These are phyloP conservation scores for Lordiphosa collinella DNA, from an alignment of 1,140 invertebrate genomes.

Conservation along the genomic window DNA sequence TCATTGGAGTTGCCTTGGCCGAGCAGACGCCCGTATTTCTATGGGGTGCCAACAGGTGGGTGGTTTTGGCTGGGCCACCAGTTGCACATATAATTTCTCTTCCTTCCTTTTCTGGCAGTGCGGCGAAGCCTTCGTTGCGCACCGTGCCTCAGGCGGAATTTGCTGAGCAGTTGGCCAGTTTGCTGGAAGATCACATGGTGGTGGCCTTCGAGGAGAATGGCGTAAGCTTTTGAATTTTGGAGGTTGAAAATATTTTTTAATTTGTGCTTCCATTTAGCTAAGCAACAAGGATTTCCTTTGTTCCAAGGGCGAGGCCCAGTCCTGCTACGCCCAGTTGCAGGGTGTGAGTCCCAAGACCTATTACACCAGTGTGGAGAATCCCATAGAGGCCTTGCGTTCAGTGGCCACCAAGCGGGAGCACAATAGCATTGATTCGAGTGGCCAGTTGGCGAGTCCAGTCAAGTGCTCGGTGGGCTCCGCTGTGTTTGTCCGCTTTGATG, in stretches of 20 bases:
- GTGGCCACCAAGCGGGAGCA: slow-evolving; percentile 43
- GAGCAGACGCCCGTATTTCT: slow-evolving; percentile 73
- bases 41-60: slow-evolving; percentile 76
- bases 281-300: slow-evolving; percentile 67
- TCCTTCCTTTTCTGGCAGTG: slow-evolving; percentile 17
- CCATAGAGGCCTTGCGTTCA: slow-evolving; percentile 57
- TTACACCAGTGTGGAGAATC: slow-evolving; percentile 70
- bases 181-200: slow-evolving; percentile 67
- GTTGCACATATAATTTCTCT: slow-evolving; percentile 3
- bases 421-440: slow-evolving; percentile 53
- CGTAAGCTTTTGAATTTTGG: slow-evolving; percentile 37
- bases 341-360: slow-evolving; percentile 64
- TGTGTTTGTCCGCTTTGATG: slow-evolving; percentile 79
- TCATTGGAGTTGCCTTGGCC: slow-evolving; percentile 68
- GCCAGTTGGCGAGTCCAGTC: slow-evolving; percentile 47
- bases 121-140: slow-evolving; percentile 47
- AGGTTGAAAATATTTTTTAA: too few species aligned
- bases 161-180: slow-evolving; percentile 34
- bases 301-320: slow-evolving; percentile 42
- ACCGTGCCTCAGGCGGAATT: slow-evolving; percentile 63
- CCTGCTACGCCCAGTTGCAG: slow-evolving; percentile 66
- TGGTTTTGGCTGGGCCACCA: slow-evolving; percentile 6
- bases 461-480: slow-evolving; percentile 56
- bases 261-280: slow-evolving; percentile 24
- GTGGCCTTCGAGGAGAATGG: slow-evolving; percentile 73